A percentile compares a stretch with the other conserved stretches of the same genome.
Conservation (phyloP, 2,888 invertebrate species). For the Campoplex nolae region DNA sequence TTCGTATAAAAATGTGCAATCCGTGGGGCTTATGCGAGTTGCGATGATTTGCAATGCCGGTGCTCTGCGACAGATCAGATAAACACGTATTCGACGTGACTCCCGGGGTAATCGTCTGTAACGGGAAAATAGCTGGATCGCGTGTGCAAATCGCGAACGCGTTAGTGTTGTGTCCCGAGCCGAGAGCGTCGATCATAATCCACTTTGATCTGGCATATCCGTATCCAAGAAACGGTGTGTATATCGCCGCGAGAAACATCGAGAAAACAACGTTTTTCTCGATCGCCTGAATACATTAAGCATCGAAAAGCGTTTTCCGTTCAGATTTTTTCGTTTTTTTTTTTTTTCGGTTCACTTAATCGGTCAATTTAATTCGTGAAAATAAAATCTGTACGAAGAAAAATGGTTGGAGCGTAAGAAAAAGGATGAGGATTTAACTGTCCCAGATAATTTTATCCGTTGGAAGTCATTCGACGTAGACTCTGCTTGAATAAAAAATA, state of each 20-base stretch:
- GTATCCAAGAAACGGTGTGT: not conserved
- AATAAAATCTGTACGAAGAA: not conserved
- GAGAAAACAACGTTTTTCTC: constrained; percentile 1
- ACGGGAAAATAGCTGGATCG: constrained; percentile 72
- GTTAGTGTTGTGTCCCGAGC: constrained; percentile 39
- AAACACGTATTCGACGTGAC: constrained; percentile 59
- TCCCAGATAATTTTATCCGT: not conserved
- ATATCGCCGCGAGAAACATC: not conserved
- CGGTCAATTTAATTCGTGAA: not conserved
- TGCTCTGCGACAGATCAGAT: constrained; percentile 67
- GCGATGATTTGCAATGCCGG: constrained; percentile 44
- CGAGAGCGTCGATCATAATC: constrained; percentile 67
- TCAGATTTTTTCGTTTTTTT: not conserved
- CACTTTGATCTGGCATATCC: constrained; percentile 62
- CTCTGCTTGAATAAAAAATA: not conserved
- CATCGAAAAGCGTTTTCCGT: not conserved
- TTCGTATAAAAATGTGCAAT: constrained; percentile 6
- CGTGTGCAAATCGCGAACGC: constrained; percentile 67
- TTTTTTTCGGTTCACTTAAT: not conserved
- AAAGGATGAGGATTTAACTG: not conserved
- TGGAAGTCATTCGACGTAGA: not conserved
- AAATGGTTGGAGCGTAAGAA: not conserved
- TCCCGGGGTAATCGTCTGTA: constrained; percentile 68
- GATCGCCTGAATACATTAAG: constrained; percentile 6
- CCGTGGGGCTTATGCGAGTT: constrained; percentile 13